These are phyloP conservation scores for Mungos mungo DNA, from an alignment of 2,113 vertebrate genomes.

Conservation along the genomic window DNA sequence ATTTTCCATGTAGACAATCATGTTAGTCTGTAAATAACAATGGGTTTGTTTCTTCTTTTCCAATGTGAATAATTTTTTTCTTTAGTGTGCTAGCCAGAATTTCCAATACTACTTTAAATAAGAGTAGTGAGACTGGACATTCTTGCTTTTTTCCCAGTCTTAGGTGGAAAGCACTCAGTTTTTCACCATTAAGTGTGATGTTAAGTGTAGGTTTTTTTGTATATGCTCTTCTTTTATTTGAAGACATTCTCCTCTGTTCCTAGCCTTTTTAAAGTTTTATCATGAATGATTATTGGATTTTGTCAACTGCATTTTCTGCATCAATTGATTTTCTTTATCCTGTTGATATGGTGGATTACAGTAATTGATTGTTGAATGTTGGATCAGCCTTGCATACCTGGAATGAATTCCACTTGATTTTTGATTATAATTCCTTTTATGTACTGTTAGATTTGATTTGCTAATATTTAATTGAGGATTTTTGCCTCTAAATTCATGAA, in stretches of 20 bases:
- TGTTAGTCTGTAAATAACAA: background rate
- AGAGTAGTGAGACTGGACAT: background rate
- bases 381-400: background rate
- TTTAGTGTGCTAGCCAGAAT: background rate
- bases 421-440: background rate
- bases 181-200: background rate
- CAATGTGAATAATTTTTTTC: no score
- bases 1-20: background rate
- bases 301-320: background rate
- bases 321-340: background rate
- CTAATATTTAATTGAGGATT: background rate
- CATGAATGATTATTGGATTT: background rate
- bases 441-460: background rate
- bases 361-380: constrained; percentile 25
- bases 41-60: background rate
- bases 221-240: background rate
- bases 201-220: background rate
- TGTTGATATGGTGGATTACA: background rate
- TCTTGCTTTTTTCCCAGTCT: background rate
- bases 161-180: background rate
- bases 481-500: constrained; percentile 11
- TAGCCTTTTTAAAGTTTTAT: background rate
- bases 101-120: background rate
- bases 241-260: background rate
- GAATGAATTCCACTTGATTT: background rate